Evolutionary conservation across 2,797 vertebrate species (phyloP).

Genomic region (Adelosebastes latens): DNA sequence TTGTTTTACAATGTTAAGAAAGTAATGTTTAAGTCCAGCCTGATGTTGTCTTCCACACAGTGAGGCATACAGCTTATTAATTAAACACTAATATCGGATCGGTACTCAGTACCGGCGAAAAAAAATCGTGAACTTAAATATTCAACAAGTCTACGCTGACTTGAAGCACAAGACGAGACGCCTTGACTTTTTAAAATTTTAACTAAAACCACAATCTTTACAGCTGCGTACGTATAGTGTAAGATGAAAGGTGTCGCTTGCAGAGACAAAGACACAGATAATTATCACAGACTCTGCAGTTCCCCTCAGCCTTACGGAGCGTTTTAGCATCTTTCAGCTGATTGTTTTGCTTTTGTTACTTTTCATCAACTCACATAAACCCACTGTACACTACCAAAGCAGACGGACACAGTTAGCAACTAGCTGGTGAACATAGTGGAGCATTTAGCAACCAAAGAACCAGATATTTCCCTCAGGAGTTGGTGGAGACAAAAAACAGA

Average conservation of each 20-base stretch:
- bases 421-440: neutral
- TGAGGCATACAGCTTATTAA: no score
- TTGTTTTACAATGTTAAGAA: no score
- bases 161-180: neutral
- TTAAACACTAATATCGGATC: no score
- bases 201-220: neutral
- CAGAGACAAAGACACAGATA: neutral
- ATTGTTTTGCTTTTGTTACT: neutral
- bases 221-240: neutral
- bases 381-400: neutral
- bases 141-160: neutral
- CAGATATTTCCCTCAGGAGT: neutral
- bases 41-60: no score
- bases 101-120: no score
- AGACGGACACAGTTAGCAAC: neutral
- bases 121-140: neutral
- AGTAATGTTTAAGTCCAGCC: no score
- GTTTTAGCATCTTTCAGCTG: neutral
- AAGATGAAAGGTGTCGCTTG: neutral
- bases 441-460: neutral
- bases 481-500: neutral
- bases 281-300: neutral
- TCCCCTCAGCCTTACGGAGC: accelerated
- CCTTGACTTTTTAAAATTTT: neutral
- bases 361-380: neutral